Percentiles rank a stretch among this genome's conserved stretches.
These are phyloP conservation scores for Encarsia formosa DNA, from an alignment of 2,888 invertebrate genomes.

Conservation along the genomic window DNA sequence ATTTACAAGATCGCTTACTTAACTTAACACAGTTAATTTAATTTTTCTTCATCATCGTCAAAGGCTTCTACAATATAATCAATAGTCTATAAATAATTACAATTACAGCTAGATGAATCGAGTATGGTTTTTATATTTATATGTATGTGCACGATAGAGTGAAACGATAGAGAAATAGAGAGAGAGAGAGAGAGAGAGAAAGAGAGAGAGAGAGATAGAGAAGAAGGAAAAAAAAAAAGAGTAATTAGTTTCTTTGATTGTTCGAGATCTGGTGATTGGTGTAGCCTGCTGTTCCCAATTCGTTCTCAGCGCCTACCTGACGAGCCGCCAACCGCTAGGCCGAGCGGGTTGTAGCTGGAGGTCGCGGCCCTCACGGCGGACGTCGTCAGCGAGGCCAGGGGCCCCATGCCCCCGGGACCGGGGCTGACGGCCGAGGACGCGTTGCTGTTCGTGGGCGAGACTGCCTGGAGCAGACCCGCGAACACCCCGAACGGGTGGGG, in stretches of 20 bases:
- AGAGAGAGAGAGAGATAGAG: too few species aligned
- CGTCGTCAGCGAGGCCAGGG: conserved; percentile 47
- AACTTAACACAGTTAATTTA: too few species aligned
- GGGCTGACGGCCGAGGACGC: conserved; percentile 59
- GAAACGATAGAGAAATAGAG: conserved; percentile 18
- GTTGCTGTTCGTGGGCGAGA: conserved; percentile 51
- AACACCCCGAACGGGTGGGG: conserved; percentile 50
- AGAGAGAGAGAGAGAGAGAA: conserved; percentile 30
- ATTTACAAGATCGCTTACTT: too few species aligned
- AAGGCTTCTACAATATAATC: too few species aligned
- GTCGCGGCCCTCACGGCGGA: conserved; percentile 49
- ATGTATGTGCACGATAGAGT: too few species aligned
- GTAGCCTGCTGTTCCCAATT: too few species aligned
- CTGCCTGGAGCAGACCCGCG: conserved; percentile 48
- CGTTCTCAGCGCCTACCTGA: conserved; percentile 61
- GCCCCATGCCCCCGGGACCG: conserved; percentile 48
- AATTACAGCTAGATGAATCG: too few species aligned
- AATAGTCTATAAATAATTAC: too few species aligned
- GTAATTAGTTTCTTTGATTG: neutral
- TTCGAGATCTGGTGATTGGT: too few species aligned
- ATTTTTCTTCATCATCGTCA: too few species aligned
- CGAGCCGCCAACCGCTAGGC: conserved; percentile 74
- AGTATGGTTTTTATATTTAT: too few species aligned
- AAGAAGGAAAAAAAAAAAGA: too few species aligned
- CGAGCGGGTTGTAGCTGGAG: conserved; percentile 81